Percentiles rank a stretch among this genome's conserved stretches.
These are phyloP conservation scores for Neomonachus schauinslandi DNA, from an alignment of 2,113 vertebrate species.

Conservation along the genomic window DNA sequence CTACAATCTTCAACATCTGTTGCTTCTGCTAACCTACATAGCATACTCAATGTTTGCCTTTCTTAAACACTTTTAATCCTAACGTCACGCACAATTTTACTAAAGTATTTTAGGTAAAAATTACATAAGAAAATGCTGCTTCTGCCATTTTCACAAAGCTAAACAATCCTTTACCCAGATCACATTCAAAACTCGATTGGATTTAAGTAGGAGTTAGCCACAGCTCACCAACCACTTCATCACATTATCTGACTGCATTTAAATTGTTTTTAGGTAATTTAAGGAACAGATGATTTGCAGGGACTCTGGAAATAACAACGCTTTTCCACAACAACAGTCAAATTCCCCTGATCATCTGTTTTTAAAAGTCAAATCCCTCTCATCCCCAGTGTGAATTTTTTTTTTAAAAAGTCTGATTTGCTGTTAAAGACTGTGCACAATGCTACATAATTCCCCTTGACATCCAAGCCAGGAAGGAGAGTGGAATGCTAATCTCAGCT, in stretches of 20 bases:
- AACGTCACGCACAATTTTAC: not conserved
- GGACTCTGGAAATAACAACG: conserved; percentile 36
- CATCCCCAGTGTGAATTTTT: not conserved
- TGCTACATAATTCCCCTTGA: not conserved
- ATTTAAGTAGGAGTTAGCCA: conserved; percentile 41
- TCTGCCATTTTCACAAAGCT: not conserved
- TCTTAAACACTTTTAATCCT: not conserved
- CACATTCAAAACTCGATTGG: not conserved
- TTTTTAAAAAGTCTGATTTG: not conserved
- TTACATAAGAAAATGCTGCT: not conserved
- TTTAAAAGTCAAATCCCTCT: conserved; percentile 56
- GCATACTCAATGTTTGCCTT: not conserved
- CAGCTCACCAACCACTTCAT: conserved; percentile 61
- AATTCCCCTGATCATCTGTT: not conserved
- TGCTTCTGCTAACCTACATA: not conserved
- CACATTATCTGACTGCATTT: conserved; percentile 60
- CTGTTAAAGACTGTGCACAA: not conserved
- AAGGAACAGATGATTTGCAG: not conserved
- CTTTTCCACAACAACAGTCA: not conserved
- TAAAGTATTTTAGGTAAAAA: not conserved
- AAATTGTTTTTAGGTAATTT: conserved; percentile 59
- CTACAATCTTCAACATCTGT: not conserved
- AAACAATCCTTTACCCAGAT: not conserved
- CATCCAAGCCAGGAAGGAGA: not conserved
- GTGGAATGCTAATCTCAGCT: not conserved